These are phyloP conservation scores for Agelaius tricolor DNA, from an alignment of 2,113 vertebrate genomes.

Conservation along the genomic window DNA sequence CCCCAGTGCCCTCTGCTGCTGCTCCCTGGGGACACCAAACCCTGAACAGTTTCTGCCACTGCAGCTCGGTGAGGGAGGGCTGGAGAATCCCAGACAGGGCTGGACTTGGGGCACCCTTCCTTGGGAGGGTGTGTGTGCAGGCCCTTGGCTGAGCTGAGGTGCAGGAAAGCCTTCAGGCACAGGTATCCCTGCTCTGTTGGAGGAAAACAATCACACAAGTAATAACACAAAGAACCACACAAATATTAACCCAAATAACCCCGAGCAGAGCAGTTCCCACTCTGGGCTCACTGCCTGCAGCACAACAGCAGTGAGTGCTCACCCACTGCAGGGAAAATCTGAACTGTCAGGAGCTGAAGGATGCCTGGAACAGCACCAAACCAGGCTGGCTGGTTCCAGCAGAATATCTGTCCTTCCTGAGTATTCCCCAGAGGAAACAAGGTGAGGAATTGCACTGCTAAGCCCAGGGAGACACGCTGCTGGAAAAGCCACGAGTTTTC, in stretches of 20 bases:
- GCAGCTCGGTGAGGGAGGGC: rapidly evolving
- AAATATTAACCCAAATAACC: too few species aligned
- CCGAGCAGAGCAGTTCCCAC: neutral
- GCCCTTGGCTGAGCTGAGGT: neutral
- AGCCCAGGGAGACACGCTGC: neutral
- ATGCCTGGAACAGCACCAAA: neutral
- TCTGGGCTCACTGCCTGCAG: neutral
- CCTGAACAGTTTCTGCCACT: rapidly evolving
- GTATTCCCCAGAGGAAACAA: neutral
- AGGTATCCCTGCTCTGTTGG: rapidly evolving
- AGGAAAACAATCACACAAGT: too few species aligned
- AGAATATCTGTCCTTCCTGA: neutral
- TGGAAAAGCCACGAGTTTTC: neutral
- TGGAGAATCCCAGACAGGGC: neutral
- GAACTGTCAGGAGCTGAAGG: neutral
- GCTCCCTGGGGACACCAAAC: neutral
- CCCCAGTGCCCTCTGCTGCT: too few species aligned
- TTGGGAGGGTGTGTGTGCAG: rapidly evolving
- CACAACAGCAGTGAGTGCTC: neutral
- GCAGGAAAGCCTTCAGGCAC: neutral
- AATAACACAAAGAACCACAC: too few species aligned
- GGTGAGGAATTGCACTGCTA: neutral
- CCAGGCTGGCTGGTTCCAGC: neutral
- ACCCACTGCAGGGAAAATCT: neutral
- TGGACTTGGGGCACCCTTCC: rapidly evolving